Base-by-base conservation (phyloP, 2,113 vertebrate species). In the Semicossyphus pulcher region DNA sequence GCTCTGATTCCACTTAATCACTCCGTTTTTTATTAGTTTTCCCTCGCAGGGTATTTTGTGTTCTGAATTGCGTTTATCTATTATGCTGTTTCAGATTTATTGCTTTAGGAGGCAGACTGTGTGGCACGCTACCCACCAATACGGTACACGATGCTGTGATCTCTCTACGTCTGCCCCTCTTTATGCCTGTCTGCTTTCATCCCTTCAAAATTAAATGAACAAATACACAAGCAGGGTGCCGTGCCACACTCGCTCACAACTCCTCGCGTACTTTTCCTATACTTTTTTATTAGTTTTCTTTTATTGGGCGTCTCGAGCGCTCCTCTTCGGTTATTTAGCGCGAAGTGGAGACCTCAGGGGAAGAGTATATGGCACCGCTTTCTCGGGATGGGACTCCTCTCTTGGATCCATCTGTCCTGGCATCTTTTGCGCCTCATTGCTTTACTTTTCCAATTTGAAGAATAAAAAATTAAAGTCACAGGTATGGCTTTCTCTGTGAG, bases 11-110 rank as follows among this genome's bases (percentile, higher is more conserved):
- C 91, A 92, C 91, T 92, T 92, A 92, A 92, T 92, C 91, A 74
- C 91, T 89, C 81, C 18, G 77, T 89, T 89, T 89, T 91, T 92
- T 90, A 92, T 92, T 92, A 91, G 91, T 91, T 92, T 92, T 92
- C 81, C 80, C 86, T 89, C 85, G 16, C 90, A 90, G 88, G 88
- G 91, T 91, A 92, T 92, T 92, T 91, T 90, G 91, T 92, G 91
- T 92, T 91, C 91, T 86, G 87, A 87, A 83, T 89, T 86, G 91
- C 88, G 87, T 91, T 92, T 92, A 92, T 92, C 91, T 92, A 90
- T 91, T 92, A 90, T 92, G 91, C 91, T 92, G 91, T 92, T 92
- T 92, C 91, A 92, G 91, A 92, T 92, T 92, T 92, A 92, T 91
- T 88, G 89, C 91, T 91, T 91, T 91, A 89, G 88, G 88, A 90